Percentiles rank a stretch among this genome's conserved stretches.
phyloP scores from a whole-genome alignment of 2,113 vertebrate genomes.

The Chionomys nivalis region DNA sequence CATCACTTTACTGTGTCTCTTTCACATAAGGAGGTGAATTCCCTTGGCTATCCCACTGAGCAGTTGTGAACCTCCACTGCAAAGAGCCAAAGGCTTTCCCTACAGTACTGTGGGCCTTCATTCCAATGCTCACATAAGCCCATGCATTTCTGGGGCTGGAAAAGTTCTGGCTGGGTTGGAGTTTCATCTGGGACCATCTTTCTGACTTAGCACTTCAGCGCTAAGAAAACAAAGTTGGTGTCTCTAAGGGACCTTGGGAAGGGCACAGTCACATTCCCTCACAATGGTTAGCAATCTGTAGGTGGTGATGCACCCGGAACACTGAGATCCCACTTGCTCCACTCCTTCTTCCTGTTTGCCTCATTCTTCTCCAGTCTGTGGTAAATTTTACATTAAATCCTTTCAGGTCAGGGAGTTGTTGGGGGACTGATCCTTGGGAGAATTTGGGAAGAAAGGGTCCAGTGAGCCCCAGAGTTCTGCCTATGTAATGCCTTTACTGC shows the following conservation, averaged over 20 bases:
- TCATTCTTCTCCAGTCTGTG: not conserved
- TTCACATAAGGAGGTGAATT: rapidly evolving
- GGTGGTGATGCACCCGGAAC: not conserved
- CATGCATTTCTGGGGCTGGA: not conserved
- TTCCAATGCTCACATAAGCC: not conserved
- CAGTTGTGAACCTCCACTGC: not conserved
- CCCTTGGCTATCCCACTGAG: rapidly evolving
- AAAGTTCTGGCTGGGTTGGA: rapidly evolving
- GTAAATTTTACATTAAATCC: not conserved
- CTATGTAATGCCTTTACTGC: not conserved
- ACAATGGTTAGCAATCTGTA: not conserved
- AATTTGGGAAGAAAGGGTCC: not conserved
- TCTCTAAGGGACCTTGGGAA: not conserved
- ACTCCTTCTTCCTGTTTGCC: not conserved
- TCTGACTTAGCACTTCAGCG: not conserved
- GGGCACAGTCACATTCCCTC: not conserved
- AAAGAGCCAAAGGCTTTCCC: not conserved
- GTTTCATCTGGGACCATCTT: not conserved
- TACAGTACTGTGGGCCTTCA: not conserved
- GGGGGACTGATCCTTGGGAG: not conserved
- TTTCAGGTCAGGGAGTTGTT: not conserved
- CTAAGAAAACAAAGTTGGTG: not conserved
- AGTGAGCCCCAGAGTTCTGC: not conserved
- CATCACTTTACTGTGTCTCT: rapidly evolving
- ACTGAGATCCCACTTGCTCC: not conserved